phyloP scores from a whole-genome alignment of 1,140 invertebrate species.

The Drosophila oshimai region DNA sequence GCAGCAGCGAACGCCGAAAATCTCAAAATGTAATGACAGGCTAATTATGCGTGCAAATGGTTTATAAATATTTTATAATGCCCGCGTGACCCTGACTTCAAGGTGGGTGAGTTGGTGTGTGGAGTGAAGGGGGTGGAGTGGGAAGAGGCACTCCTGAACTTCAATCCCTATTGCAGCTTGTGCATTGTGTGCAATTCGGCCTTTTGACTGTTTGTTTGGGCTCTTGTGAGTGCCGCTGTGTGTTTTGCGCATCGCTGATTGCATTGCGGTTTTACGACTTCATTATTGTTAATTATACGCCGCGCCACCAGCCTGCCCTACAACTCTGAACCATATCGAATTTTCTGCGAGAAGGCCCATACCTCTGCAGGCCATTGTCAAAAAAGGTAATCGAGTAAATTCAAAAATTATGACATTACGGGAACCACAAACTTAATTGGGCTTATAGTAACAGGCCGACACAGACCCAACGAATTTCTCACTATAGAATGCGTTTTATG shows the following conservation, averaged over 20 bases:
- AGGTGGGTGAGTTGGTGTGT: neutral
- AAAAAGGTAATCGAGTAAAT: constrained; percentile 31
- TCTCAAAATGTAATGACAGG: constrained; percentile 77
- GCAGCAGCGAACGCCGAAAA: constrained; percentile 38
- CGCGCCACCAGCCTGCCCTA: constrained; percentile 37
- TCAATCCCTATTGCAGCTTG: neutral
- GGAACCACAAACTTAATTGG: constrained; percentile 31
- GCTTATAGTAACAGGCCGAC: constrained; percentile 11
- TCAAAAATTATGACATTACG: constrained; percentile 29
- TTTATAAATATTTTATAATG: constrained; percentile 80
- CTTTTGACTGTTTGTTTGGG: constrained; percentile 45
- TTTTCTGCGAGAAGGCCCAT: neutral
- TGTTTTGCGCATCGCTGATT: constrained; percentile 81
- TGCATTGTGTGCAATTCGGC: constrained; percentile 46
- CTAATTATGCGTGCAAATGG: constrained; percentile 81
- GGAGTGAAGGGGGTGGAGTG: constrained; percentile 5
- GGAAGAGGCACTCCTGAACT: neutral
- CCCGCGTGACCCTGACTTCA: constrained; percentile 59
- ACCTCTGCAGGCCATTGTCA: constrained; percentile 45
- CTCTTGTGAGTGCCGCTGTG: constrained; percentile 33
- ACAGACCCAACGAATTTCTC: constrained; percentile 21
- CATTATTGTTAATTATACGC: constrained; percentile 80
- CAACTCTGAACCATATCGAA: neutral
- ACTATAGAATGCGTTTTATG: constrained; percentile 9
- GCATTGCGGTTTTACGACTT: constrained; percentile 80